Evolutionary conservation across 2,113 vertebrate species (phyloP), one percentile per base, ranked within the genome.

Genomic region (Seriola quinqueradiata): DNA sequence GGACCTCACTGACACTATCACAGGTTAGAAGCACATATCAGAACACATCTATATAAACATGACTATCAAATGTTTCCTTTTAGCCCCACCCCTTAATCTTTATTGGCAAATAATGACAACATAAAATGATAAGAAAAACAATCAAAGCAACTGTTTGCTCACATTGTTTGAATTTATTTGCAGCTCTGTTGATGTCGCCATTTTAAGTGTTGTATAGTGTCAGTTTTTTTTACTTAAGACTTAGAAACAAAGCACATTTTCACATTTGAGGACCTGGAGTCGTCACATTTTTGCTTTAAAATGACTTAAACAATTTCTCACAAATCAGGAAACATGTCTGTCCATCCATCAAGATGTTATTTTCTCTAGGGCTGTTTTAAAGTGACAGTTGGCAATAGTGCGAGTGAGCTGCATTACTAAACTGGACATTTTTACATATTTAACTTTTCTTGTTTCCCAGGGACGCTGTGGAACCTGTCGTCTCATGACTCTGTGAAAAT

Each of bases 401-500:
- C 2, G 28, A 28, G 28, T 50, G 32, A 19, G 40, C 50, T 71
- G 46, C 17, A 46, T 46, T 28, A 48, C 48, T 65, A 3, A 70
- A 55, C 1, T 8, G 11, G n/a, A 1, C 19, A 57, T 48, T 64
- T 76, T 34, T 55, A 4, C 7, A 38, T 13, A 1, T 40, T 16
- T 50, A 5, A 32, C 4, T 19, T 14, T 6, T 25, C 5, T n/a
- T 59, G 25, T 19, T 32, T 3, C n/a, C 12, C 89, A 99, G 98
- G 97, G 50, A 99, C 98, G 0, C 93, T 99, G 73, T 99, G 98
- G 98, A 99, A 99, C 91, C 92, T 99, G 75, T 99, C 98, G 4
- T 99, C 98, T 0, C 96, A 99, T 0, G 98, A 99, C 90, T 97
- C 97, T 1, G 97, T 99, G 84, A 99, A 99, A 90, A 99, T 99